phyloP scores from a whole-genome alignment of 1,140 invertebrate genomes.

The Papilio polytes region DNA sequence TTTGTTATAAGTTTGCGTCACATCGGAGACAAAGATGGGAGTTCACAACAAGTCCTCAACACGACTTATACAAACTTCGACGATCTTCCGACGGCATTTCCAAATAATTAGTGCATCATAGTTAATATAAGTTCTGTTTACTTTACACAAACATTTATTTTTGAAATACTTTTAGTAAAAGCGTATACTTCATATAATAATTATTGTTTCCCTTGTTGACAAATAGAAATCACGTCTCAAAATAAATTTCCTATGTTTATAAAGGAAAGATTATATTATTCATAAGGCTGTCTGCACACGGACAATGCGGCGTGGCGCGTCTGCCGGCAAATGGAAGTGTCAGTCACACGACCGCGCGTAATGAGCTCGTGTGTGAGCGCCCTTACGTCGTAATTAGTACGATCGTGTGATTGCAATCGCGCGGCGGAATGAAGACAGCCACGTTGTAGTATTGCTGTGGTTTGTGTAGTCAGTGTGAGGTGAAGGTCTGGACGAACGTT shows the following conservation, averaged over 20 bases:
- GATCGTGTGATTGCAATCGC: not conserved
- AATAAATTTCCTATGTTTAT: not conserved
- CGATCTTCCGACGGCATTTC: not conserved
- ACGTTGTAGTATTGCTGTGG: not conserved
- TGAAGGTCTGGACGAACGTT: not conserved
- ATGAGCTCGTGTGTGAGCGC: slow-evolving; percentile 21
- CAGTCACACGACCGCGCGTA: slow-evolving; percentile 29
- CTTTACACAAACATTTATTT: not conserved
- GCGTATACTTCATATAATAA: too few species aligned
- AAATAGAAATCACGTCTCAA: slow-evolving; percentile 4
- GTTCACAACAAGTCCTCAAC: not conserved
- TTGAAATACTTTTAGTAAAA: not conserved
- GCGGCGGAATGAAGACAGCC: not conserved
- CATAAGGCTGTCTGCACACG: slow-evolving; percentile 13
- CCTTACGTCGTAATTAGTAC: slow-evolving; percentile 22
- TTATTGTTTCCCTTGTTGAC: not conserved
- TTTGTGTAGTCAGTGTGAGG: not conserved
- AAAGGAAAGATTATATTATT: slow-evolving; percentile 17
- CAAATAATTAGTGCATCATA: slow-evolving; percentile 1
- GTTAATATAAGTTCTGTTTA: not conserved
- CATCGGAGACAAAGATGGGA: not conserved
- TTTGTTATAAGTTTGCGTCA: slow-evolving; percentile 8
- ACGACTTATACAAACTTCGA: not conserved
- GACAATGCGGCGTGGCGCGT: slow-evolving; percentile 12
- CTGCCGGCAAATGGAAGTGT: slow-evolving; percentile 31